Base-by-base conservation (phyloP, 2,797 vertebrate genomes). In the Betta splendens region DNA sequence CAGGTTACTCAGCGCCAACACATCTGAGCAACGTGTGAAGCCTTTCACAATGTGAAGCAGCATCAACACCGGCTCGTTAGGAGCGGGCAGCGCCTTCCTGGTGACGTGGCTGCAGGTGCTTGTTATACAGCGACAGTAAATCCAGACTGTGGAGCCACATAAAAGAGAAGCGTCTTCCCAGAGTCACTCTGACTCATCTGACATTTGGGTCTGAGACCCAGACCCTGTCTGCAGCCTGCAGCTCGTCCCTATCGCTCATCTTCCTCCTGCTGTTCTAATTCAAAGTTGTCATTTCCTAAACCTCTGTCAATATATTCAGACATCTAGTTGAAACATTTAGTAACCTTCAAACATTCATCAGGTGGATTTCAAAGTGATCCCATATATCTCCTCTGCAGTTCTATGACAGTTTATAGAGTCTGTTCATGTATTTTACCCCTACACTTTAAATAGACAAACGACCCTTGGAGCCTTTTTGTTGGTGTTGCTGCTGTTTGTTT, bases 141-240 rank as follows among this genome's bases (percentile, higher is more conserved):
- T 85, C 64, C 70, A 76, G 74, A 66, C 65, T 23, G 48, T 61
- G 50, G 62, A 84, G 74, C 71, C 78, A 65, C 79, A 86, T 88
- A 90, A 87, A 80, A 78, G 52, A 63, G 50, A 54, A 83, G 69
- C 56, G 38, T 85, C 86, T 75, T 85, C 61, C 75, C 78, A 82
- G 84, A 80, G 78, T 69, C 48, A 69, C 65, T 85, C 79, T 91
- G 89, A 91, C 85, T 91, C 87, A 89, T 87, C 83, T 92, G 87
- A 88, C 89, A 92, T 90, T 92, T 91, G 69, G 61, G 65, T 59
- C 63, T 70, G 58, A 77, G 83, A 68, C 79, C 61, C 68, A 42
- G 77, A 78, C 74, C 47, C 48, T 15, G 46, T 68, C 76, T 63
- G 40, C 64, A 71, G 72, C 77, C 75, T 55, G 66, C 63, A 72